Base-by-base conservation (phyloP, 1,140 invertebrate species). In the Ruditapes philippinarum region DNA sequence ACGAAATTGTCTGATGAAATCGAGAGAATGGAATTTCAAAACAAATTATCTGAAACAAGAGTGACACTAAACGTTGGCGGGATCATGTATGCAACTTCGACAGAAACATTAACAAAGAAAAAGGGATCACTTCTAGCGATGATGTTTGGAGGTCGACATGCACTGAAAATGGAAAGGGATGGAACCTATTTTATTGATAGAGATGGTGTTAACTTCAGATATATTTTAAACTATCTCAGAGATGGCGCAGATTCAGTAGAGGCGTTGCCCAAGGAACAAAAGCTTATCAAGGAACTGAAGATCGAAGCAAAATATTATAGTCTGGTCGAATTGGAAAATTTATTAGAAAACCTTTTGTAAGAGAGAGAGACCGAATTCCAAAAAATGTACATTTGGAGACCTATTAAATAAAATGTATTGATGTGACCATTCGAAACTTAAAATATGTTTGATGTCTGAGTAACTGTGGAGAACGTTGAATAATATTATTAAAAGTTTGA, bases 141-240 rank as follows among this genome's bases (percentile, higher is more conserved):
- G 38, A 93, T 94, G 93, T 95, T 95, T 65, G 91, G 89, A 85
- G 94, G 93, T 4, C 88, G 90, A 42, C 91, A 94, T 68, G 28
- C 80, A 12, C 9, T 93, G 7, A 81, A 91, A 38, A 51, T 45
- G 19, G 83, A 89, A 36, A 12, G 51, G 9, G 89, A 91, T 62
- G 91, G 91, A 3, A 90, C 68, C 28, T 91, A 88, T 51, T 91
- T 93, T 31, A 90, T 91, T 38, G 93, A 95, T 57, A 89, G 90
- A 54, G 89, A 93, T 80, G 94, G 92, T 33, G 91, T 91, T 17
- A 89, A 94, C 87, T 95, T 95, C 68, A 70, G 91, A 7, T 89
- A 93, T 57, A 91, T 91, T 45, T 68, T 92, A 4, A 92, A 92
- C 70, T 92, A 91, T 42, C 76, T 92, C 1, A 86, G 92, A 60